These are phyloP conservation scores for Fringilla coelebs DNA, from an alignment of 2,797 vertebrate species.

Conservation along the genomic window DNA sequence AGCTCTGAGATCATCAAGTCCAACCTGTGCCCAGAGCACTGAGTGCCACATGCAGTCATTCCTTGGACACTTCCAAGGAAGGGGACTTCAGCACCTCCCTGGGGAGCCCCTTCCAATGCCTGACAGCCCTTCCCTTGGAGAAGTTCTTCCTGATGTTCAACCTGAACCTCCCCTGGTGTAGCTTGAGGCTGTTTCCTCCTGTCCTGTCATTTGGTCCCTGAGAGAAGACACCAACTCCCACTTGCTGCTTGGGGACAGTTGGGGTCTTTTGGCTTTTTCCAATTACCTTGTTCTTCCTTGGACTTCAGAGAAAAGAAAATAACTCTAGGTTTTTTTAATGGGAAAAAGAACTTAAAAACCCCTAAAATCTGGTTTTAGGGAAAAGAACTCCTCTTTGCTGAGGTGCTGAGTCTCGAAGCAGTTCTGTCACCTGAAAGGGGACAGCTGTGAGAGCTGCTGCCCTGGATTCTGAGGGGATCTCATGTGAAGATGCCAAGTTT, in stretches of 20 bases:
- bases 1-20: fast-evolving
- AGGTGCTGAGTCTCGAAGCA: too few relatives aligned
- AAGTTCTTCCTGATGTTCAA: neutral
- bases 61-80: neutral
- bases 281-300: neutral
- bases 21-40: neutral
- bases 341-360: neutral
- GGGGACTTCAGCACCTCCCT: fast-evolving
- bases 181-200: fast-evolving
- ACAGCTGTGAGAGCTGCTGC: neutral
- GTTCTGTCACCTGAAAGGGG: neutral
- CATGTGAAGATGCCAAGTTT: neutral
- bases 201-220: neutral
- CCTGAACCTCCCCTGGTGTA: neutral
- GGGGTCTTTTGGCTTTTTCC: neutral
- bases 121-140: neutral
- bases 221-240: neutral
- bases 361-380: neutral
- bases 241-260: neutral
- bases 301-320: neutral
- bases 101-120: neutral
- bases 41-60: neutral
- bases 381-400: neutral
- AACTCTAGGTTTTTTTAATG: neutral
- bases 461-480: neutral